A percentile compares a stretch with the other conserved stretches of the same genome.
phyloP scores from a whole-genome alignment of 2,113 vertebrate species.

The Mohoua ochrocephala region DNA sequence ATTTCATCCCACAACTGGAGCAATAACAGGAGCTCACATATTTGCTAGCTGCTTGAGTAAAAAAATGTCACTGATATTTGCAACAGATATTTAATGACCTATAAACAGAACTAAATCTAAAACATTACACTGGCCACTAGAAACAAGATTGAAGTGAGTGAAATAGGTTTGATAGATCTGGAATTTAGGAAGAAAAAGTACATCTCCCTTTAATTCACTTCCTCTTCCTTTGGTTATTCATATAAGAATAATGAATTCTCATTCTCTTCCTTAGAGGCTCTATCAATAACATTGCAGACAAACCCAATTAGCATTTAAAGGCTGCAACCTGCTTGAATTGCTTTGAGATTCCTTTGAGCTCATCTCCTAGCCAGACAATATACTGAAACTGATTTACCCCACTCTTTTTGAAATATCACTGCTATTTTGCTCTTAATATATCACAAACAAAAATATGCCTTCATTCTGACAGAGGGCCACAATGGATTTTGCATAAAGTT shows the following conservation, averaged over 20 bases:
- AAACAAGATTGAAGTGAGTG: not conserved
- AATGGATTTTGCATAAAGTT: not conserved
- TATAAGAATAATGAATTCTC: not conserved
- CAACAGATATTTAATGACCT: not conserved
- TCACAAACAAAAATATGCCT: conserved; percentile 22
- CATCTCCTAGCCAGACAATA: not conserved
- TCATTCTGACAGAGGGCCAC: not conserved
- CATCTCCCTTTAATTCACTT: not conserved
- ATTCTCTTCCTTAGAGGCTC: not conserved
- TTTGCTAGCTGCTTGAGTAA: not conserved
- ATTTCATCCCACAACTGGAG: not conserved
- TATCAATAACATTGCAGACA: conserved; percentile 25
- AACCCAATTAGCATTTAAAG: conserved; percentile 28
- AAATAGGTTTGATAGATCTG: not conserved
- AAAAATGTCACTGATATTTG: not conserved
- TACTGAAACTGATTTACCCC: conserved; percentile 26
- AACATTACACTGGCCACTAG: not conserved
- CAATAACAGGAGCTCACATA: not conserved
- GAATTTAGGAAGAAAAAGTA: not conserved
- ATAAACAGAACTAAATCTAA: not conserved
- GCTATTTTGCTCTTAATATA: conserved; percentile 3
- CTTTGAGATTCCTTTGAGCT: not conserved
- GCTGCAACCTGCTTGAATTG: conserved; percentile 1
- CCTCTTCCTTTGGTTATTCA: not conserved
- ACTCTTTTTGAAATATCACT: not conserved